Base-by-base conservation (phyloP, 2,797 vertebrate genomes). In the Muscicapa comitata region DNA sequence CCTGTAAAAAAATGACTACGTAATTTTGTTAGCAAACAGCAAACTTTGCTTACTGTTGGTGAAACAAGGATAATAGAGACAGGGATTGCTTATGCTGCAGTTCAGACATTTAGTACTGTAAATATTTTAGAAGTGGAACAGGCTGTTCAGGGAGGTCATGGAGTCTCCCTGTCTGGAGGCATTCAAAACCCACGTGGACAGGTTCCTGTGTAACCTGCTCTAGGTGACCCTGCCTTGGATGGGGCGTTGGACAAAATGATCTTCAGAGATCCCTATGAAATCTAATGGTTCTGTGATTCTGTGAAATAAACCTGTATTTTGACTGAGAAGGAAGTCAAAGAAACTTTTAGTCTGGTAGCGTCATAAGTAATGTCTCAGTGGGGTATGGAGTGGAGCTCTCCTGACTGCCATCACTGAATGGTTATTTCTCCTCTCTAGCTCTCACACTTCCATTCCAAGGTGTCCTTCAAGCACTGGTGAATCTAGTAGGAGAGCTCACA, bases 241-340 rank as follows among this genome's bases (percentile, higher is more conserved):
- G 7, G 1, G 6, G 13, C 0, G 0, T 25, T 63, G n/a, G 14
- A 51, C 20, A 16, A 45, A 18, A 38, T 19, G 20, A 31, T 63
- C 25, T 45, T 50, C 57, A 76, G 57, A 26, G 6, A 29, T 31
- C 3, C 10, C 3, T 38, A 57, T 33, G 17, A 33, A 26, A 28
- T 11, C 17, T 20, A 38, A 25, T 7, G 4, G 11, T 50, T 55
- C 15, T 12, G 7, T 20, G 35, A 48, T 24, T 37, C 35, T 68
- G 24, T 45, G 28, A 63, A 63, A 51, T 25, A 63, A 59, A 25
- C 10, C 16, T 11, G 6, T 13, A 31, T 75, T 48, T 75, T 28
- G 57, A 13, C 26, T 45, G 16, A 63, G 9, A 90, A 58, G 17
- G 7, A 70, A 84, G 23, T 2, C 14, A 70, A 84, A 84, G 10